Conservation (phyloP, 2,113 vertebrate genomes). For the Oryzias melastigma region DNA sequence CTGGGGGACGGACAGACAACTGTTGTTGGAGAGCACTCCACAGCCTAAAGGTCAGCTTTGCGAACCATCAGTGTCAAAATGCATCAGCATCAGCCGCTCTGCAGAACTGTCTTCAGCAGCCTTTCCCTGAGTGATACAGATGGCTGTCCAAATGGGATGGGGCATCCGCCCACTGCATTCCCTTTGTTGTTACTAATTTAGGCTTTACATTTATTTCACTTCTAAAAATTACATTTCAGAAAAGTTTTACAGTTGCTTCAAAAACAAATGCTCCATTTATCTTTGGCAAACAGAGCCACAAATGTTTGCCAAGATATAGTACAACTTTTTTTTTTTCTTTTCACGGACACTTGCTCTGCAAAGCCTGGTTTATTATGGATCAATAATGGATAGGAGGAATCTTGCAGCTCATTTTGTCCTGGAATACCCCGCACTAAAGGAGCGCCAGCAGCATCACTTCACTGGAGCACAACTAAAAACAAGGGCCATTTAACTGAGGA, state of each 20-base stretch:
- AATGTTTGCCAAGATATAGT: constrained; percentile 11
- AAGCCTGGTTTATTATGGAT: constrained; percentile 60
- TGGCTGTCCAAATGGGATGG: constrained; percentile 22
- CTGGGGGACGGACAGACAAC: constrained; percentile 76
- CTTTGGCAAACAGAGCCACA: constrained; percentile 11
- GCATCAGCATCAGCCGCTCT: constrained; percentile 69
- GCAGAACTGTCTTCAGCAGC: constrained; percentile 39
- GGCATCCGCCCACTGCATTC: constrained; percentile 1
- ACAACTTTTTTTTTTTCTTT: constrained; percentile 10
- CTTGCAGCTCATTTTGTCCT: constrained; percentile 43
- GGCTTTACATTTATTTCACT: constrained; percentile 26
- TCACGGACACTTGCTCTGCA: constrained; percentile 6
- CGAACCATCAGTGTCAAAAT: constrained; percentile 75
- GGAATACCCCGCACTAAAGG: constrained; percentile 44
- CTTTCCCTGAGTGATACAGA: constrained; percentile 58
- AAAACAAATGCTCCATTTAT: constrained; percentile 1
- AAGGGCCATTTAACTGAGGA: constrained; percentile 58
- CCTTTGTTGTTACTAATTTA: constrained; percentile 30
- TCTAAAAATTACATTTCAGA: constrained; percentile 1
- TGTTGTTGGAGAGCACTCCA: constrained; percentile 76
- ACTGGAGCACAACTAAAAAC: constrained; percentile 56
- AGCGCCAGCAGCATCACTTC: constrained; percentile 32
- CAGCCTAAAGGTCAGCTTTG: constrained; percentile 77
- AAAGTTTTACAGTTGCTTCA: constrained; percentile 3
- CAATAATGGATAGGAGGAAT: constrained; percentile 65